These are phyloP conservation scores for Dicentrarchus labrax DNA, from an alignment of 2,113 vertebrate species.

Conservation along the genomic window DNA sequence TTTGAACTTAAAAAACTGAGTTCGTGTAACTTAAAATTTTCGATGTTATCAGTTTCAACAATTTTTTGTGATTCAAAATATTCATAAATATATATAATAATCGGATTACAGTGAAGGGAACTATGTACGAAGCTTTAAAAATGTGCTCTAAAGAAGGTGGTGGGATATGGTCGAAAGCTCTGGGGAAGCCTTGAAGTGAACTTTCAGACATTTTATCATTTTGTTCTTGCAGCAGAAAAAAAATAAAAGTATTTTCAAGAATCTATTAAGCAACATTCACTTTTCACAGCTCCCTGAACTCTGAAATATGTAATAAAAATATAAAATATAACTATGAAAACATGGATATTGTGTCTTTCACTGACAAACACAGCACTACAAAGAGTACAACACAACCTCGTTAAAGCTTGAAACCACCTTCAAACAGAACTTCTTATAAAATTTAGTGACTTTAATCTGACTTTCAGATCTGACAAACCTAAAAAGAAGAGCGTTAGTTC, in stretches of 20 bases:
- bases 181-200: background rate
- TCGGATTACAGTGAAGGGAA: no score
- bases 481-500: background rate
- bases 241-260: background rate
- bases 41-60: no score
- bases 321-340: background rate
- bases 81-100: no score
- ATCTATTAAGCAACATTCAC: conserved; percentile 16
- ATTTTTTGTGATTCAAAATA: no score
- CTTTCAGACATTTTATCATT: background rate
- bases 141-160: background rate
- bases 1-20: no score
- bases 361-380: conserved; percentile 55
- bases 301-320: background rate
- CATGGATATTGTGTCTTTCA: conserved; percentile 54
- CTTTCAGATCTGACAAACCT: background rate
- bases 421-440: background rate
- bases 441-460: background rate
- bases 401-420: background rate
- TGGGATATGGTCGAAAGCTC: background rate
- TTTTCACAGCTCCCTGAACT: conserved; percentile 52
- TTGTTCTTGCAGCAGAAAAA: background rate
- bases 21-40: no score
- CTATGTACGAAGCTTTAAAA: no score
- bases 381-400: conserved; percentile 38